Base-by-base conservation (phyloP, 2,888 invertebrate species). In the Epistrophe grossulariae region DNA sequence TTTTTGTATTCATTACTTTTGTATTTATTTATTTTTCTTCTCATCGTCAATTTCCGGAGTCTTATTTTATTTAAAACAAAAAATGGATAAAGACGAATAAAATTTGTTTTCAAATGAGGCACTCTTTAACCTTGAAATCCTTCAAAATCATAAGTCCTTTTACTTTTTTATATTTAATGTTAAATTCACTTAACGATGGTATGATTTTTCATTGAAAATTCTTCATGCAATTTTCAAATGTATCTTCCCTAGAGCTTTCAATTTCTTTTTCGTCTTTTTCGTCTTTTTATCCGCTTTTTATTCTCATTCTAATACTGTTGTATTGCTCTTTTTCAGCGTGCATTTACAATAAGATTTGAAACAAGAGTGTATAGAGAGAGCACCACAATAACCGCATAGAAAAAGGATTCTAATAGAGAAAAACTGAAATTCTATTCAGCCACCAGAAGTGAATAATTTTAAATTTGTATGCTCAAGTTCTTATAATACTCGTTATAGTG, bases 201-300 rank as follows among this genome's bases (percentile, higher is more conserved):
- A 50, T 50, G 28, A 70, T 40, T 55, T 52, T 17, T 31, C n/a
- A 76, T 70, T 81, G 62, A 24, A 70, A 55, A 76, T 43, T 31
- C 28, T 50, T 76, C 76, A 81, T 70, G 76, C 68, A 55, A 73
- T 74, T 68, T 68, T 19, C 19, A 62, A 81, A 24, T 70, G 35
- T 55, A 59, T 70, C 45, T 24, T 64, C 24, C 35, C n/a, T 28
- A 13, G 17, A 70, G 70, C 43, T 62, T 50, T 60, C 40, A 43
- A 50, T 77, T 82, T 77, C 50, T 17, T 71, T 59, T 68, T 40
- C 6, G 17, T 77, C 50, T 17, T 71, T 59, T 68, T 40, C 6
- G 17, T 50, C 10, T 15, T 50, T 13, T 13, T 17, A 19, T 60
- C 7, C n/a, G 6, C 4, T 28, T 35, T 24, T 19, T 62, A 0